Conservation (phyloP, 53 echinoderm and acorn worm genomes). For the Hippasteria phrygiana region DNA sequence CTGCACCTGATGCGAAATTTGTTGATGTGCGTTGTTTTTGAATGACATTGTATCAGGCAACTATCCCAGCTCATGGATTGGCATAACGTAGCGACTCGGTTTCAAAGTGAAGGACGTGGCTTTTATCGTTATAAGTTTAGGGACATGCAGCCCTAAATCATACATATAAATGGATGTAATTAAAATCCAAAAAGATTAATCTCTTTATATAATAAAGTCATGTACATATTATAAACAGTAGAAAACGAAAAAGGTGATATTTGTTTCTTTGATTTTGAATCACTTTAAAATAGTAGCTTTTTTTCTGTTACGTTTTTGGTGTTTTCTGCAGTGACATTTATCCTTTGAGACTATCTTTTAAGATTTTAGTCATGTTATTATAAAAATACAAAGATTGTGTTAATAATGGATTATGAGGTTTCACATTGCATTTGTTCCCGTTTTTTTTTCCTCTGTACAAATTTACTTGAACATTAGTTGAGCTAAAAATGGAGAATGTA, state of each 20-base stretch:
- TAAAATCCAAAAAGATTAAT: neutral
- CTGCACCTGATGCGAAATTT: too few relatives aligned
- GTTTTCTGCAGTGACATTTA: constrained; percentile 57
- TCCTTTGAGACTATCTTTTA: constrained; percentile 27
- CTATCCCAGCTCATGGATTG: too few relatives aligned
- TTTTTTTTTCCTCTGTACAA: constrained; percentile 53
- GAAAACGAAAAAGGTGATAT: neutral
- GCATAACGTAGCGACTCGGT: too few relatives aligned
- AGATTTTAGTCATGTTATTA: constrained; percentile 20
- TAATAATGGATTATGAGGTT: constrained; percentile 13
- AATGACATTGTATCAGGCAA: too few relatives aligned
- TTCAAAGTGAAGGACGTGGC: too few relatives aligned
- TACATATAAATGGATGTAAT: neutral
- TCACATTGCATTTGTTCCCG: neutral
- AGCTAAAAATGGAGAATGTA: constrained; percentile 9
- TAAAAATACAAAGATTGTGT: constrained; percentile 28
- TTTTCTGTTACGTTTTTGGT: constrained; percentile 55
- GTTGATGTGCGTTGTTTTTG: too few relatives aligned
- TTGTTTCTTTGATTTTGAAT: neutral
- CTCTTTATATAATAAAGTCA: neutral
- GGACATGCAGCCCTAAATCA: too few relatives aligned
- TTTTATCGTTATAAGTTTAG: too few relatives aligned
- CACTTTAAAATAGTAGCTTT: constrained; percentile 23
- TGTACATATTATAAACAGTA: constrained; percentile 46
- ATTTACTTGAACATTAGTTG: constrained; percentile 50